phyloP scores from a whole-genome alignment of 2,797 vertebrate genomes.

The Tenualosa ilisha region DNA sequence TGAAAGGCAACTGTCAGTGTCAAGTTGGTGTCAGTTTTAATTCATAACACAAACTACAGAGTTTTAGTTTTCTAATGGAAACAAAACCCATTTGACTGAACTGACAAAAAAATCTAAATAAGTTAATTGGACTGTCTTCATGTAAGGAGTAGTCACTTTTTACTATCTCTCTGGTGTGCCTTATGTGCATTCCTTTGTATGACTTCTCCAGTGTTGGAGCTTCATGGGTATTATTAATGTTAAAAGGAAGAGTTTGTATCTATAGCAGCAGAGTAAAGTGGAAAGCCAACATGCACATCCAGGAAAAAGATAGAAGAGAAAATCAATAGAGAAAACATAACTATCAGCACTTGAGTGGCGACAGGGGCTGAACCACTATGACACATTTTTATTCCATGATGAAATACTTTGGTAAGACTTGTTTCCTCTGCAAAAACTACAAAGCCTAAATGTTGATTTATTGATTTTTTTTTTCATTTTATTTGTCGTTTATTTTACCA shows the following conservation, averaged over 20 bases:
- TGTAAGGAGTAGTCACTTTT: not conserved
- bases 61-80: no score
- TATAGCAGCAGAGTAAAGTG: not conserved
- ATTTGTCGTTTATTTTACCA: no score
- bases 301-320: not conserved
- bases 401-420: not conserved
- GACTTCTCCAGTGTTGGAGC: not conserved
- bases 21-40: no score
- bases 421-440: not conserved
- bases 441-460: not conserved
- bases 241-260: not conserved
- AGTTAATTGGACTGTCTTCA: constrained; percentile 43
- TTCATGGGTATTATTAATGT: not conserved
- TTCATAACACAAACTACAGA: no score
- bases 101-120: not conserved
- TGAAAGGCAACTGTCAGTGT: no score
- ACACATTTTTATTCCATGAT: constrained; percentile 44
- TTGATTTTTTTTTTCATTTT: no score
- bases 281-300: not conserved
- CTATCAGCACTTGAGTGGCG: not conserved
- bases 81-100: not conserved
- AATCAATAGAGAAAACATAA: not conserved
- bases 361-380: constrained; percentile 50
- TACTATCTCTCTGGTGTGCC: not conserved
- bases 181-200: not conserved